Evolutionary conservation across 2,113 vertebrate genomes (phyloP), one percentile per base, ranked within the genome.

Genomic region (Saguinus midas): DNA sequence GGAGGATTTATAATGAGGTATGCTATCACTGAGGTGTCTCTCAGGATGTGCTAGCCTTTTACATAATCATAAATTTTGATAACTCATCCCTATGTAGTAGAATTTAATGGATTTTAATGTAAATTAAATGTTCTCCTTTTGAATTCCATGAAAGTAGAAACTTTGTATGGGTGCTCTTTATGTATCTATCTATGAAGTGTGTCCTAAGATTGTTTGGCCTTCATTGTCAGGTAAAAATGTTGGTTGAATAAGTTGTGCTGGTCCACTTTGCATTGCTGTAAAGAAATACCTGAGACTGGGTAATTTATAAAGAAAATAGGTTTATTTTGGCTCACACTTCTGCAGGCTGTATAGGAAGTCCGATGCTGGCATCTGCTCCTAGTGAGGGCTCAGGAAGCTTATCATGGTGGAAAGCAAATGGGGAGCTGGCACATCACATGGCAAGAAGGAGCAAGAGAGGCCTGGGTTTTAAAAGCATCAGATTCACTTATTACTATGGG

Each of bases 11-110:
- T 75, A 95, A 68, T 82, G 25, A 94, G 25, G 5, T 81, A 27
- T 25, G 1, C 18, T 92, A 96, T 96, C 75, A 90, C 68, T 88
- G 88, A 79, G 20, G 5, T 84, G 18, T 90, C 80, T 93, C 83
- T 87, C 32, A 94, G 66, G 64, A 92, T 68, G 0, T 13, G 1
- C 6, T 93, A 57, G 73, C 10, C 32, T 92, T 95, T 95, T 84
- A 90, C 8, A 35, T 92, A 94, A 79, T 8, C 52, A 66, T 43
- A 95, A 84, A 21, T 73, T 95, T 91, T 95, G 68, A 87, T 92
- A 84, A 95, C 93, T 84, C 4, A 76, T 81, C 6, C 20, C 8
- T 66, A 61, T 61, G 84, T 23, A 72, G 61, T 55, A 92, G 13
- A 96, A 93, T 13, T 80, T 72, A 80, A 35, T 89, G 64, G 48